Evolutionary conservation across 2,888 invertebrate species (phyloP).

Genomic region (Bellardia bayeri): DNA sequence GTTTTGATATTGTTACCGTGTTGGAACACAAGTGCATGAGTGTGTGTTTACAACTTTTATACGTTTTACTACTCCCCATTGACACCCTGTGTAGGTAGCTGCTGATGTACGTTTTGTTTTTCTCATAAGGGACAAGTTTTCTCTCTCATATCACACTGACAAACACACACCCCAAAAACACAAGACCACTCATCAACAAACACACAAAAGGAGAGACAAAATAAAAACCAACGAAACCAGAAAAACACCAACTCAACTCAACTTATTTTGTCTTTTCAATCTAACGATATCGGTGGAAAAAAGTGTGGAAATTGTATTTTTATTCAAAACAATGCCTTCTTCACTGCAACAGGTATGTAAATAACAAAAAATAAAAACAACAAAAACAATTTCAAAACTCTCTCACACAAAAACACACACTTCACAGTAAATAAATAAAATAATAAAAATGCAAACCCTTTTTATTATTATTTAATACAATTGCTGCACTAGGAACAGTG

Average conservation of each 20-base stretch:
- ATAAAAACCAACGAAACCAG: conserved; percentile 65
- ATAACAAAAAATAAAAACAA: conserved; percentile 78
- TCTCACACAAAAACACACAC: conserved; percentile 10
- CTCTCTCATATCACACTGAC: conserved; percentile 17
- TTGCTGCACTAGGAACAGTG: not conserved
- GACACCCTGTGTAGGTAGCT: conserved; percentile 58
- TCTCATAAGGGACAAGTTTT: conserved; percentile 47
- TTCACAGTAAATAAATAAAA: conserved; percentile 20
- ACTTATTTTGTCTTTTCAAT: conserved; percentile 67
- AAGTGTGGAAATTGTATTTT: conserved; percentile 83
- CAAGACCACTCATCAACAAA: conserved; percentile 44
- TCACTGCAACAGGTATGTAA: conserved; percentile 84
- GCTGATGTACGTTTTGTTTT: conserved; percentile 48
- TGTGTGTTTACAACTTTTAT: conserved; percentile 43
- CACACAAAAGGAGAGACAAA: conserved; percentile 68
- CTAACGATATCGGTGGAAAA: conserved; percentile 72
- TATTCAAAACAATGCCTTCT: conserved; percentile 84
- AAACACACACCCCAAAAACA: conserved; percentile 28
- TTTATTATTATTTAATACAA: conserved; percentile 40
- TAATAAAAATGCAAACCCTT: not conserved
- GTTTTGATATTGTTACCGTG: conserved; percentile 23
- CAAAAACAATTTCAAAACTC: conserved; percentile 36
- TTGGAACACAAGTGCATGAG: not conserved
- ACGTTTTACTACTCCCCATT: conserved; percentile 66
- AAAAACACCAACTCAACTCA: conserved; percentile 53